Evolutionary conservation across 2,888 invertebrate genomes (phyloP).

Genomic region (Leucophora obtusa): DNA sequence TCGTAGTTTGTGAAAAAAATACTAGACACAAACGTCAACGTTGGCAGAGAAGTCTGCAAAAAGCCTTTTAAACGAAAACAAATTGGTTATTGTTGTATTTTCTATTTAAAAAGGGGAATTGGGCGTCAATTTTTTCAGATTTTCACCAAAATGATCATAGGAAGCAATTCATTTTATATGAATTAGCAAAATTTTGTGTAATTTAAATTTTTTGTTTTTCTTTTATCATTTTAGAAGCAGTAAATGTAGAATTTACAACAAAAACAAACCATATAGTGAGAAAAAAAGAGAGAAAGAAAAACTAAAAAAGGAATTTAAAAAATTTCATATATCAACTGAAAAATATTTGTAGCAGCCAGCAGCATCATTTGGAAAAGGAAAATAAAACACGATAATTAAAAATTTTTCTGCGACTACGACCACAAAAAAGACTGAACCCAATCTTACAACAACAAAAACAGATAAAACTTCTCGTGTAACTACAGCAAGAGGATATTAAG

Average conservation of each 20-base stretch:
- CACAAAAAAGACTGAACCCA: slow-evolving; percentile 63
- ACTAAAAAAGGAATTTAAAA: slow-evolving; percentile 45
- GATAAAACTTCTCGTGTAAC: not conserved
- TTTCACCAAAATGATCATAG: not conserved
- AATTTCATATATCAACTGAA: slow-evolving; percentile 53
- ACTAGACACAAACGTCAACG: slow-evolving; percentile 19
- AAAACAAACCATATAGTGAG: slow-evolving; percentile 13
- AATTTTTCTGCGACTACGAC: slow-evolving; percentile 54
- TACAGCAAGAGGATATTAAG: not conserved
- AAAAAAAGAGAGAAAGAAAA: slow-evolving; percentile 62
- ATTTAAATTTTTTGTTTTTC: slow-evolving; percentile 50
- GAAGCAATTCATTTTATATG: slow-evolving; percentile 8
- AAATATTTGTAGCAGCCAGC: slow-evolving; percentile 18
- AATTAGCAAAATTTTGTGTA: slow-evolving; percentile 11
- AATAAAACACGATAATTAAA: slow-evolving; percentile 39
- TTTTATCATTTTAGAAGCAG: slow-evolving; percentile 67
- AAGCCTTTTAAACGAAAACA: slow-evolving; percentile 33
- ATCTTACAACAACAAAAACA: slow-evolving; percentile 56
- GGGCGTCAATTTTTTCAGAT: slow-evolving; percentile 32
- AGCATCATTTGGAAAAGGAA: slow-evolving; percentile 51
- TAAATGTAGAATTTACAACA: slow-evolving; percentile 62
- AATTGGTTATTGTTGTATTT: not conserved
- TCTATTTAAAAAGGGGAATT: slow-evolving; percentile 33
- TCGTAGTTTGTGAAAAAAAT: slow-evolving; percentile 33
- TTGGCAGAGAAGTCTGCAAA: slow-evolving; percentile 31